A percentile compares a stretch with the other conserved stretches of the same genome.
These are phyloP conservation scores for Tupaia chinensis DNA, from an alignment of 2,113 vertebrate species.

Conservation along the genomic window DNA sequence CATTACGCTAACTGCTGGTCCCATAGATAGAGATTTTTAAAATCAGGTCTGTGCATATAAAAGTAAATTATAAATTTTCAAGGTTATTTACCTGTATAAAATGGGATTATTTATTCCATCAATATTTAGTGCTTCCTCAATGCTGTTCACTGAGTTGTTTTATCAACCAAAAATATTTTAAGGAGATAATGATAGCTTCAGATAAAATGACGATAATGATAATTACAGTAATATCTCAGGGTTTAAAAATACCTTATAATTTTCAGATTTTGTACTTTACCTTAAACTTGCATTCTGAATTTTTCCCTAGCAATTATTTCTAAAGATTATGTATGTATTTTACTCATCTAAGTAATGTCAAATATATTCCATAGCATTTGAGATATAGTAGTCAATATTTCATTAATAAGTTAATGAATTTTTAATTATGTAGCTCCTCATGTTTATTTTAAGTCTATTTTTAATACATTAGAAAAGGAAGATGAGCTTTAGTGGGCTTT, in stretches of 20 bases:
- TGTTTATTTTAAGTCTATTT: conserved; percentile 28
- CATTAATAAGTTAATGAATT: background rate
- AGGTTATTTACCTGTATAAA: background rate
- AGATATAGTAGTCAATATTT: background rate
- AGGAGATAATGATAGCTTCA: background rate
- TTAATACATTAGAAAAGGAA: background rate
- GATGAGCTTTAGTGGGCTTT: background rate
- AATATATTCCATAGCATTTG: background rate
- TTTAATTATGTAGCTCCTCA: background rate
- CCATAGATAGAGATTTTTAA: no score
- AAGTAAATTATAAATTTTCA: background rate
- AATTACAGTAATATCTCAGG: background rate
- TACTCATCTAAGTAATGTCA: background rate
- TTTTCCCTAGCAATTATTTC: conserved; percentile 28
- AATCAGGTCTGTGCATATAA: background rate
- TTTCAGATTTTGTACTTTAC: background rate
- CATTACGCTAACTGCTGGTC: no score
- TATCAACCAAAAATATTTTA: background rate
- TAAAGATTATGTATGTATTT: background rate
- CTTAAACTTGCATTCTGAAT: background rate
- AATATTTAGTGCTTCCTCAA: background rate
- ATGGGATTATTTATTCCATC: background rate
- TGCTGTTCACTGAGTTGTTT: background rate
- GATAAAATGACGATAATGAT: background rate
- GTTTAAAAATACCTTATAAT: background rate